Percentiles rank a stretch among this genome's conserved stretches.
Evolutionary conservation across 2,888 invertebrate genomes (phyloP).

Genomic region (Thumatha senex): DNA sequence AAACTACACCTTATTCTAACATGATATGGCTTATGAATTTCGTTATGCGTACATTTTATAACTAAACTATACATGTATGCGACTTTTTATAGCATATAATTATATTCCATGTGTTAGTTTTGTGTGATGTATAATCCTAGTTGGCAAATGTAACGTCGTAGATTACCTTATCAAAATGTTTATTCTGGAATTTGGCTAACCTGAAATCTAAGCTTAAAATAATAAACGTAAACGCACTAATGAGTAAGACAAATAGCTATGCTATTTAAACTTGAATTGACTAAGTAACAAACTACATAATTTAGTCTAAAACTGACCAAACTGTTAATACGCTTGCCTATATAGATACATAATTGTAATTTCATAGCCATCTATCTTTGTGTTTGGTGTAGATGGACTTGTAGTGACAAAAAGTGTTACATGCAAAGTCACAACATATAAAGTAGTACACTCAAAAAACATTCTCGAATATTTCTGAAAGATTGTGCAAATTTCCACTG

Average conservation of each 20-base stretch:
- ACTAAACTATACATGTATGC: slow-evolving; percentile 25
- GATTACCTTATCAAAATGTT: slow-evolving; percentile 16
- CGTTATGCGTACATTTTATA: slow-evolving; percentile 28
- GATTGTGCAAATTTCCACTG: no score
- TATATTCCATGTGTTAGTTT: background rate
- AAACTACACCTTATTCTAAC: slow-evolving; percentile 53
- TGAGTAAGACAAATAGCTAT: slow-evolving; percentile 38
- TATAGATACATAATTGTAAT: background rate
- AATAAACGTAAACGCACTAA: slow-evolving; percentile 16
- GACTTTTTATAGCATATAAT: slow-evolving; percentile 5
- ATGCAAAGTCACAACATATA: no score
- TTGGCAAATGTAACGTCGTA: slow-evolving; percentile 5
- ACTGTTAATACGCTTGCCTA: slow-evolving; percentile 10
- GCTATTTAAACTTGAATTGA: slow-evolving; percentile 42
- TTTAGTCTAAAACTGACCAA: slow-evolving; percentile 17
- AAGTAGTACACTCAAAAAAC: slow-evolving; percentile 12
- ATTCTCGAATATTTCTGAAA: no score
- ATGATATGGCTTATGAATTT: slow-evolving; percentile 73
- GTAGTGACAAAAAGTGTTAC: no score
- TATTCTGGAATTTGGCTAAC: slow-evolving; percentile 34
- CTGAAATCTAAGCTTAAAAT: slow-evolving; percentile 24
- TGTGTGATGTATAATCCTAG: slow-evolving; percentile 1
- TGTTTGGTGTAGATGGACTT: no score
- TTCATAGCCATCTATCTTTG: no score
- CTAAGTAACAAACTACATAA: slow-evolving; percentile 33